phyloP scores from a whole-genome alignment of 2,888 invertebrate genomes.

The Stramonita haemastoma region DNA sequence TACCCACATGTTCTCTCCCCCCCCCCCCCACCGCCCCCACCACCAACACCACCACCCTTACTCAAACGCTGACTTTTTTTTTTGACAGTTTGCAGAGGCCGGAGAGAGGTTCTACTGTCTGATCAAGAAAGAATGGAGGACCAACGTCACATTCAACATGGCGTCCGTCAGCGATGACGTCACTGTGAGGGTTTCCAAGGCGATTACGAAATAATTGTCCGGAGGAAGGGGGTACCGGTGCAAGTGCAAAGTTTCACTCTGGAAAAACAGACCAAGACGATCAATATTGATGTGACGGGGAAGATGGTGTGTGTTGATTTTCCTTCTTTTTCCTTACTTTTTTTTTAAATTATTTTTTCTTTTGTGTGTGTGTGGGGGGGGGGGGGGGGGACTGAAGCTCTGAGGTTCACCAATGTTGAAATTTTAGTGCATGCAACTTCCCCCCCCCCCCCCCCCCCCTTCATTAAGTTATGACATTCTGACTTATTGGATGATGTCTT shows the following conservation, averaged over 20 bases:
- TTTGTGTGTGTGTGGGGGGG: not conserved
- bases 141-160: constrained; percentile 47
- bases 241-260: constrained; percentile 39
- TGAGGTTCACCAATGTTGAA: not conserved
- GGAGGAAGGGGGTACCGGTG: constrained; percentile 48
- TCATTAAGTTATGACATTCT: too few species aligned
- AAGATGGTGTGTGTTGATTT: not conserved
- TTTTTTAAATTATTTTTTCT: not conserved
- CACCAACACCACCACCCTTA: too few species aligned
- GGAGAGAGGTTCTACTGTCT: constrained; percentile 51
- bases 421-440: too few species aligned
- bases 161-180: constrained; percentile 27
- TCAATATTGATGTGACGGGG: not conserved
- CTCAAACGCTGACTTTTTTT: too few species aligned
- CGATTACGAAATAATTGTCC: constrained; percentile 52
- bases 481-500: too few species aligned
- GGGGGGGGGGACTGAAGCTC: not conserved
- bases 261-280: constrained; percentile 28
- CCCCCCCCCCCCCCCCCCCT: too few species aligned
- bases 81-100: constrained; percentile 50
- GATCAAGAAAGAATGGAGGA: constrained; percentile 54
- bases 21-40: too few species aligned
- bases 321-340: too few species aligned
- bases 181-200: constrained; percentile 51
- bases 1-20: too few species aligned